These are phyloP conservation scores for Dolichotis patagonum DNA, from an alignment of 2,113 vertebrate genomes.

Conservation along the genomic window DNA sequence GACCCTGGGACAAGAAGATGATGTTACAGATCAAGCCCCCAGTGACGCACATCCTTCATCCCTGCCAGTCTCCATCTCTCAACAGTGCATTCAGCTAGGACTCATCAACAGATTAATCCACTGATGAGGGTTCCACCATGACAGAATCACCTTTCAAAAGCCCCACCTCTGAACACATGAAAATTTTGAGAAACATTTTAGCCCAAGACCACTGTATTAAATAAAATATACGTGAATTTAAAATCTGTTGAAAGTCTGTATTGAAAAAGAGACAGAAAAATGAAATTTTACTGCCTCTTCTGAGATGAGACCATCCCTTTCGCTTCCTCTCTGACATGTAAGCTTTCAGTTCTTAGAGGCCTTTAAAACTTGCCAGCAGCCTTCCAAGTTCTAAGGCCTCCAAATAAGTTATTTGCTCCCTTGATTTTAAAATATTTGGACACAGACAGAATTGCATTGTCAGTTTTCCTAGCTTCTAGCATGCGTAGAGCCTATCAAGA, in stretches of 20 bases:
- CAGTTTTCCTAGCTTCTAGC: not conserved
- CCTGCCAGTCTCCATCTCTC: not conserved
- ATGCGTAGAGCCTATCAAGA: not conserved
- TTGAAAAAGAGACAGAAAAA: not conserved
- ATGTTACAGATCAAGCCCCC: not conserved
- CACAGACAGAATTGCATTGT: not conserved
- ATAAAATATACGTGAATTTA: not conserved
- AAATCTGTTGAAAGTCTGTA: not conserved
- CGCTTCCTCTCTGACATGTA: too few species aligned
- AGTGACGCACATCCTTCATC: not conserved
- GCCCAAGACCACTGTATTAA: not conserved
- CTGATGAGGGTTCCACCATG: not conserved
- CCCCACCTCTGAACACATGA: not conserved
- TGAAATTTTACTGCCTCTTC: not conserved
- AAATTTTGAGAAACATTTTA: not conserved
- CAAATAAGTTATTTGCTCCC: too few species aligned
- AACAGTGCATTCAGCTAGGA: not conserved
- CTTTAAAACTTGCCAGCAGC: too few species aligned
- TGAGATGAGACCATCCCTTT: not conserved
- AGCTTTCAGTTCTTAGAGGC: not conserved
- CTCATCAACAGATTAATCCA: not conserved
- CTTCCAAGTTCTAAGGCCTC: not conserved
- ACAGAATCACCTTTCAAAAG: not conserved
- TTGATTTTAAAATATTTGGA: not conserved
- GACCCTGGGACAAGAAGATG: not conserved